Evolutionary conservation across 37 sponge, comb jelly and placozoan genomes (phyloP).

Genomic region (Beroe ovata): DNA sequence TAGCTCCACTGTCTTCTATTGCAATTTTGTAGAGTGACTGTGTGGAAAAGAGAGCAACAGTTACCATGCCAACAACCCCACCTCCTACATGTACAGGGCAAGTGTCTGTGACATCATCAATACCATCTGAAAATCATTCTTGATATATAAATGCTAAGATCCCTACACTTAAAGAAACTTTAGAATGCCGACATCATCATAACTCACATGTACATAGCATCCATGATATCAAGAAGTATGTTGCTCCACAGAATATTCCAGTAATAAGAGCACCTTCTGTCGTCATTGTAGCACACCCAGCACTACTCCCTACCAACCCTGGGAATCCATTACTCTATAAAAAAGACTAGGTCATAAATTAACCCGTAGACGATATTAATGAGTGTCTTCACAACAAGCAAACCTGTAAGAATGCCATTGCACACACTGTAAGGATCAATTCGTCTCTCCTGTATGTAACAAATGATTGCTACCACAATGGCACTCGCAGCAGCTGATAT

Average conservation of each 20-base stretch:
- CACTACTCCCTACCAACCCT: conserved; percentile 60
- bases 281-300: conserved; percentile 66
- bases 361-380: too few relatives aligned
- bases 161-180: too few relatives aligned
- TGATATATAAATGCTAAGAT: too few relatives aligned
- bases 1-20: background rate
- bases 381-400: too few relatives aligned
- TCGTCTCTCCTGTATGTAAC: background rate
- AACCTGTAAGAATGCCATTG: conserved; percentile 47
- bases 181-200: too few relatives aligned
- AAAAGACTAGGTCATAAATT: too few relatives aligned
- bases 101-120: conserved; percentile 39
- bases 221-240: conserved; percentile 14
- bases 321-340: too few relatives aligned
- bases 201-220: conserved; percentile 24
- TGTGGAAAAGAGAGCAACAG: conserved; percentile 41
- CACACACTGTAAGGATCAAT: conserved; percentile 38
- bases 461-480: background rate
- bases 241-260: conserved; percentile 12
- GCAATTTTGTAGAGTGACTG: background rate
- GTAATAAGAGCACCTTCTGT: conserved; percentile 58
- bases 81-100: conserved; percentile 36
- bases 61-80: conserved; percentile 34
- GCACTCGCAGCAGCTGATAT: conserved; percentile 18
- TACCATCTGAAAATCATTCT: background rate